Percentiles rank a stretch among this genome's conserved stretches.
Evolutionary conservation across 2,113 vertebrate genomes (phyloP).

Genomic region (Vidua chalybeata): DNA sequence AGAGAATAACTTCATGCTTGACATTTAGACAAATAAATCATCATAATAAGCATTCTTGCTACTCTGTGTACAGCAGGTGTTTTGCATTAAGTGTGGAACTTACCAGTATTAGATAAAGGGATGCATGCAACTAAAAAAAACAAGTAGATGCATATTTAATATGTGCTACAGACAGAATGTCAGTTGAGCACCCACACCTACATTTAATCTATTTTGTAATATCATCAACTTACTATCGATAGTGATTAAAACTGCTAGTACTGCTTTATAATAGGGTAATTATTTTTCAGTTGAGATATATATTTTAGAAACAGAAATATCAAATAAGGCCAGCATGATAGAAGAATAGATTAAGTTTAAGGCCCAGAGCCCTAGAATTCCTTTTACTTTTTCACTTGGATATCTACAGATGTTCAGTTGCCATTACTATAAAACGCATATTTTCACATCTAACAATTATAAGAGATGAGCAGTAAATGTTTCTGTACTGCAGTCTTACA

Average conservation of each 20-base stretch:
- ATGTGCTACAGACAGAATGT: neutral
- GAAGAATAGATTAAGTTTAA: neutral
- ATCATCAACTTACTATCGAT: neutral
- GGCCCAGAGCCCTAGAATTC: neutral
- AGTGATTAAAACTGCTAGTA: neutral
- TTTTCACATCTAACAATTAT: neutral
- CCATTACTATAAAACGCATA: neutral
- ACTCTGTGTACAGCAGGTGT: neutral
- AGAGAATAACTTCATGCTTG: neutral
- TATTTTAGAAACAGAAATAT: neutral
- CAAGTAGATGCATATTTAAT: neutral
- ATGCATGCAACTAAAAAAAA: neutral
- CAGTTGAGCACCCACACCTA: neutral
- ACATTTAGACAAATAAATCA: neutral
- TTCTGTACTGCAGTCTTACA: neutral
- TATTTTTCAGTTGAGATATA: neutral
- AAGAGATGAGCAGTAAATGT: neutral
- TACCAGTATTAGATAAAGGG: neutral
- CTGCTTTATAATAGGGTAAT: neutral
- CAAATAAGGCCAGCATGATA: neutral
- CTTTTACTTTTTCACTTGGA: neutral
- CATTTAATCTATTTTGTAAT: neutral
- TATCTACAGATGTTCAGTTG: neutral
- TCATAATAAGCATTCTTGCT: neutral
- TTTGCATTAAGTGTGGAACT: neutral